phyloP scores from a whole-genome alignment of 2,888 invertebrate genomes.

The Cephus sareptanus region DNA sequence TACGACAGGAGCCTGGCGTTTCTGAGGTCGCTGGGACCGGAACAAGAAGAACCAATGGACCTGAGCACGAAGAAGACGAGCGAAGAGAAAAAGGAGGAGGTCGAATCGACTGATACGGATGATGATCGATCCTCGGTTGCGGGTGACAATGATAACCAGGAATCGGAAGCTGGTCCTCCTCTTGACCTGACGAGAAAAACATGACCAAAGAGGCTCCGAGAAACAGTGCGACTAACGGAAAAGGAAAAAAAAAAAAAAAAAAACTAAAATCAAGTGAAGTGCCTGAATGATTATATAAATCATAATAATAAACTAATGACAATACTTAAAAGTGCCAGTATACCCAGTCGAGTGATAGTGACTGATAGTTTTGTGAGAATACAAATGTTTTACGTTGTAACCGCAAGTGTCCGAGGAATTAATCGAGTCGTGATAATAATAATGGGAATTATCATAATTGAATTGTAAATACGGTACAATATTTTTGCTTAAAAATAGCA shows the following conservation, averaged over 20 bases:
- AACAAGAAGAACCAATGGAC: slow-evolving; percentile 84
- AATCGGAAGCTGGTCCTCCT: slow-evolving; percentile 51
- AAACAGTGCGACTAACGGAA: not conserved
- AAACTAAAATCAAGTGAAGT: not conserved
- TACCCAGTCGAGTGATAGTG: not conserved
- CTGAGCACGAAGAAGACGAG: slow-evolving; percentile 79
- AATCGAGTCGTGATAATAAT: not conserved
- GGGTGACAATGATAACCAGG: slow-evolving; percentile 37
- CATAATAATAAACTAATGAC: not conserved
- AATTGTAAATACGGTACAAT: not conserved
- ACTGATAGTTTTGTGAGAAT: not conserved
- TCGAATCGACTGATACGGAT: slow-evolving; percentile 18
- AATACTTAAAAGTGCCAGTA: not conserved
- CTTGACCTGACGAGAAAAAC: slow-evolving; percentile 59
- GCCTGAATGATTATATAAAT: not conserved
- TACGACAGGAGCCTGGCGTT: slow-evolving; percentile 57
- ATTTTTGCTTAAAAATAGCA: not conserved
- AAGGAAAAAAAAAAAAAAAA: not conserved
- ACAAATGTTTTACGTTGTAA: not conserved
- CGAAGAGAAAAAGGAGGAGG: slow-evolving; percentile 13
- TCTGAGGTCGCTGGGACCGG: slow-evolving; percentile 61
- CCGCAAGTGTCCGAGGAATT: not conserved
- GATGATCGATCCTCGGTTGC: slow-evolving; percentile 42
- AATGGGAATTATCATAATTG: not conserved
- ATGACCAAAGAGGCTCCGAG: slow-evolving; percentile 44